Evolutionary conservation across 2,797 vertebrate genomes (phyloP).

Genomic region (Lacerta agilis): DNA sequence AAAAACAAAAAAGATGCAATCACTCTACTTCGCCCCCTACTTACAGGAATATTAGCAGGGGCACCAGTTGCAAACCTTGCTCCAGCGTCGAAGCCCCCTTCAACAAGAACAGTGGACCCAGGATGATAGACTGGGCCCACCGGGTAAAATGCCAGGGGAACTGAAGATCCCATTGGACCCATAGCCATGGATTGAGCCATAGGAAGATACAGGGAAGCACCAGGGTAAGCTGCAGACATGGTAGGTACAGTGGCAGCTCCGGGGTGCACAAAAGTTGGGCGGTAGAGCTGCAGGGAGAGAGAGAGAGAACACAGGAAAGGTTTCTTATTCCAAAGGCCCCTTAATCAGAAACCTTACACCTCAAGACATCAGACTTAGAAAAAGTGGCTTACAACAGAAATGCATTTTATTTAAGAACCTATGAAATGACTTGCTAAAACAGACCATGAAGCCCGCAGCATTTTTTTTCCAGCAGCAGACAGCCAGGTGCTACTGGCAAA

Average conservation of each 20-base stretch:
- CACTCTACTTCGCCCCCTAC: constrained; percentile 56
- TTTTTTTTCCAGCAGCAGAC: not conserved
- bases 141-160: constrained; percentile 95
- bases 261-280: constrained; percentile 92
- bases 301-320: not conserved
- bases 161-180: constrained; percentile 86
- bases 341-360: not conserved
- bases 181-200: constrained; percentile 89
- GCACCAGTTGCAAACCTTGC: constrained; percentile 89
- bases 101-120: constrained; percentile 90
- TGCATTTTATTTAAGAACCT: not conserved
- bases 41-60: constrained; percentile 88
- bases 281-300: constrained; percentile 86
- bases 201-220: constrained; percentile 91
- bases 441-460: not conserved
- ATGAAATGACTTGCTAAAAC: not conserved
- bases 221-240: constrained; percentile 90
- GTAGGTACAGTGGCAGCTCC: constrained; percentile 88
- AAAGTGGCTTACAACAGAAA: not conserved
- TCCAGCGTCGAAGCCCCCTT: constrained; percentile 89
- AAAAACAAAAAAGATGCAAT: rapidly evolving
- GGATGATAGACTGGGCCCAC: constrained; percentile 89
- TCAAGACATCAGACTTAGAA: not conserved
- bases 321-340: not conserved
- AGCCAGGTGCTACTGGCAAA: not conserved